phyloP scores from a whole-genome alignment of 2,797 vertebrate genomes.

The Eleutherodactylus coqui region DNA sequence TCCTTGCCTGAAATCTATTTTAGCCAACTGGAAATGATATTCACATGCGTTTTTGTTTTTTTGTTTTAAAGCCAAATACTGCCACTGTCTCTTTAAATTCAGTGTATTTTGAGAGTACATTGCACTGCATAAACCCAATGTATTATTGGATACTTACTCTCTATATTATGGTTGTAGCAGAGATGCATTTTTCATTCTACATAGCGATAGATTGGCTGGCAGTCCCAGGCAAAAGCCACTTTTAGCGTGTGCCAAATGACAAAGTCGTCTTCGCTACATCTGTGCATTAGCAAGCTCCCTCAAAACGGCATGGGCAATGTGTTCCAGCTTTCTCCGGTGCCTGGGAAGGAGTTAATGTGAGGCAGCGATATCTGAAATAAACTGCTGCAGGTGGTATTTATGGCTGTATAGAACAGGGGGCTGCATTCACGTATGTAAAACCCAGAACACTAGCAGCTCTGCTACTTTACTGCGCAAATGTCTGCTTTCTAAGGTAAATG shows the following conservation, averaged over 20 bases:
- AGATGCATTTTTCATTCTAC: background rate
- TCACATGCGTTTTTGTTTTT: too few relatives aligned
- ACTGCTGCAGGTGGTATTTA: conserved; percentile 56
- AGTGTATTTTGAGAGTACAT: too few relatives aligned
- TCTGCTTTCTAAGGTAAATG: conserved; percentile 61
- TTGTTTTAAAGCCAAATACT: too few relatives aligned
- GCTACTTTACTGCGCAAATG: conserved; percentile 52
- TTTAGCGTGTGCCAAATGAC: background rate
- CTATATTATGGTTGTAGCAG: background rate
- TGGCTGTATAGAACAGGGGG: conserved; percentile 56
- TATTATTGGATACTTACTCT: background rate
- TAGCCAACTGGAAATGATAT: too few relatives aligned
- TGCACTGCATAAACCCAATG: too few relatives aligned
- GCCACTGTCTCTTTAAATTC: too few relatives aligned
- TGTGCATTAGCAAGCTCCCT: background rate
- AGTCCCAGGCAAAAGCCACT: background rate
- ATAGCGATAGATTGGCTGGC: too few relatives aligned
- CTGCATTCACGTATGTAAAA: conserved; percentile 46
- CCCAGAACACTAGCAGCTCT: conserved; percentile 44
- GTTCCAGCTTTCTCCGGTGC: background rate
- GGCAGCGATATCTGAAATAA: background rate
- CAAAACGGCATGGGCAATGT: background rate
- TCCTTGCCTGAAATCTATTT: too few relatives aligned
- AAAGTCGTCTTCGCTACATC: background rate
- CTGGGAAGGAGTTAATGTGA: conserved; percentile 18